These are phyloP conservation scores for Microtus montanus DNA, from an alignment of 2,113 vertebrate species.

Conservation along the genomic window DNA sequence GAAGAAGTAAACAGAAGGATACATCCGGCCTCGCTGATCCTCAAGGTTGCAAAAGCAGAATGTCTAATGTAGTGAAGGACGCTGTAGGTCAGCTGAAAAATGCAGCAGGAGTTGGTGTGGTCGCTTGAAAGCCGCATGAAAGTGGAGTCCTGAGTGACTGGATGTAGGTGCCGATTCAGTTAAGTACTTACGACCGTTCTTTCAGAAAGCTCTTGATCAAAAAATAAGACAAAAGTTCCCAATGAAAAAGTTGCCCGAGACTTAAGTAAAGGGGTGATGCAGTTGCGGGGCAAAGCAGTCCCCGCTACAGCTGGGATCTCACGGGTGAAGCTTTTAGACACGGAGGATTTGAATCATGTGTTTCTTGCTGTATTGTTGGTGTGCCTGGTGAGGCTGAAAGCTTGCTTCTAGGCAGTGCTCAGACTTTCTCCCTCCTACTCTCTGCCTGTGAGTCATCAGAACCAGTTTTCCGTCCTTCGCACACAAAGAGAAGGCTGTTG, in stretches of 20 bases:
- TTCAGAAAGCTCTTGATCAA: conserved; percentile 39
- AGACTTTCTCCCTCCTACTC: conserved; percentile 48
- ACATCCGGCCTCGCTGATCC: background rate
- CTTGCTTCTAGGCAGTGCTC: background rate
- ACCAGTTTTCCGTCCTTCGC: background rate
- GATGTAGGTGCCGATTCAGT: background rate
- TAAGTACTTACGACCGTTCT: conserved; percentile 34
- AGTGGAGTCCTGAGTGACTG: background rate
- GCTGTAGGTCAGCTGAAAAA: background rate
- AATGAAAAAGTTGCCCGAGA: conserved; percentile 31
- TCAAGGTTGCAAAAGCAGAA: background rate
- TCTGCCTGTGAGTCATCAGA: conserved; percentile 61
- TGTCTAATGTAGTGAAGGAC: background rate
- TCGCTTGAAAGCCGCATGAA: background rate
- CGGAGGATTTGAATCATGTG: conserved; percentile 42
- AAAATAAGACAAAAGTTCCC: conserved; percentile 25
- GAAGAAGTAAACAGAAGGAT: background rate
- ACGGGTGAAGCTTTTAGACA: conserved; percentile 19
- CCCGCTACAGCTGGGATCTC: conserved; percentile 51
- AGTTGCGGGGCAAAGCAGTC: background rate
- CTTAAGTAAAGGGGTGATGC: conserved; percentile 1
- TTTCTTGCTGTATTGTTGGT: conserved; percentile 33
- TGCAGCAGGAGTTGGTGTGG: background rate
- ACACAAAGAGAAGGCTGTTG: conserved; percentile 40
- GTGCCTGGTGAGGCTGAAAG: conserved; percentile 44